These are phyloP conservation scores for Eristalis intricaria DNA, from an alignment of 2,888 invertebrate genomes.

Conservation along the genomic window DNA sequence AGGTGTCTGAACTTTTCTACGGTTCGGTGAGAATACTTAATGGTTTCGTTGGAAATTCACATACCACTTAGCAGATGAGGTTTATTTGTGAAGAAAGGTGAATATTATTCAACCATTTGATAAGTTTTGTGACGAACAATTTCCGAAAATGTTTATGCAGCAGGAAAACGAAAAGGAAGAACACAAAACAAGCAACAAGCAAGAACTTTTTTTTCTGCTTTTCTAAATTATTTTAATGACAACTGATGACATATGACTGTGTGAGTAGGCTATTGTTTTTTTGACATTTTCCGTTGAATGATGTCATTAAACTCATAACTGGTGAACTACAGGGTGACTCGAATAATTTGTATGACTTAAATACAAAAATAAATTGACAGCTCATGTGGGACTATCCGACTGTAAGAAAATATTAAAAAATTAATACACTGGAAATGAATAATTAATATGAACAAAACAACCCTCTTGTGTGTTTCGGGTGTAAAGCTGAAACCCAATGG, in stretches of 20 bases:
- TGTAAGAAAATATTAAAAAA: background rate
- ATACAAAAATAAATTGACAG: background rate
- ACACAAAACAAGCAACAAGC: slow-evolving; percentile 62
- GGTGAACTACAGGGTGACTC: background rate
- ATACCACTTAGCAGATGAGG: slow-evolving; percentile 25
- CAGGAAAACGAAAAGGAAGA: slow-evolving; percentile 29
- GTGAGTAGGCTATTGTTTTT: slow-evolving; percentile 24
- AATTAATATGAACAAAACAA: too few species aligned
- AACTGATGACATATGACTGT: slow-evolving; percentile 49
- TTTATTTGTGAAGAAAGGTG: background rate
- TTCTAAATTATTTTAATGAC: slow-evolving; percentile 46
- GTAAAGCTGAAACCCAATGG: too few species aligned
- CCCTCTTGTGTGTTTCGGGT: too few species aligned
- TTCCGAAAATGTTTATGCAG: slow-evolving; percentile 7
- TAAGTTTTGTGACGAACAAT: background rate
- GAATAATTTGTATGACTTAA: background rate
- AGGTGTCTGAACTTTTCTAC: slow-evolving; percentile 12
- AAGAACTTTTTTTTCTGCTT: slow-evolving; percentile 13
- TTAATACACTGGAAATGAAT: background rate
- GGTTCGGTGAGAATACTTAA: slow-evolving; percentile 6
- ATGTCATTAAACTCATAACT: slow-evolving; percentile 34
- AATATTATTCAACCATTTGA: background rate
- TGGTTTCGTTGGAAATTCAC: slow-evolving; percentile 23
- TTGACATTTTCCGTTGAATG: slow-evolving; percentile 44
- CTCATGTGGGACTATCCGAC: too few species aligned